Evolutionary conservation across 2,113 vertebrate genomes (phyloP).

Genomic region (Lagopus muta): DNA sequence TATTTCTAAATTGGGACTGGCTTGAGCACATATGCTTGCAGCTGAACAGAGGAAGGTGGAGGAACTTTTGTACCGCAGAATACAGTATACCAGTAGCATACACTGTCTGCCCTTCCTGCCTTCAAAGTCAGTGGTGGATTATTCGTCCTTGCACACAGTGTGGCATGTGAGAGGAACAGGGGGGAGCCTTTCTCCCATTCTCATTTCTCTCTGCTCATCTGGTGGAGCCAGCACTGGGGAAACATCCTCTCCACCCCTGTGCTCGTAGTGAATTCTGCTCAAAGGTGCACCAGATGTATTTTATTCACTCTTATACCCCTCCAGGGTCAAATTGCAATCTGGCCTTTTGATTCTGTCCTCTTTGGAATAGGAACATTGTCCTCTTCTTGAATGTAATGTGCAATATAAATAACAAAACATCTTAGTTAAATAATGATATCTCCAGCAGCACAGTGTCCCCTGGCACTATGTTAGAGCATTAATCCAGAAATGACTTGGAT

Average conservation of each 20-base stretch:
- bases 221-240: background rate
- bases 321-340: slow-evolving; percentile 37
- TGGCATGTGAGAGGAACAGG: background rate
- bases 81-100: background rate
- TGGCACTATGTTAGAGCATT: slow-evolving; percentile 37
- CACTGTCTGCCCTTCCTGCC: background rate
- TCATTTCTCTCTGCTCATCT: background rate
- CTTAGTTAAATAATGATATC: slow-evolving; percentile 65
- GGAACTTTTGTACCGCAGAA: background rate
- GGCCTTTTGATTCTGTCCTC: slow-evolving; percentile 48
- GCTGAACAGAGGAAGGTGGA: background rate
- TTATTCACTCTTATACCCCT: slow-evolving; percentile 11
- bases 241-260: background rate
- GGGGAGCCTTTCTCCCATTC: background rate
- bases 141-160: background rate
- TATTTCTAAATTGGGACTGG: background rate
- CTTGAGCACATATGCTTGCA: background rate
- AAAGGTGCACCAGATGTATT: slow-evolving; percentile 21
- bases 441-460: slow-evolving; percentile 59
- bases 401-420: slow-evolving; percentile 48
- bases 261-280: background rate
- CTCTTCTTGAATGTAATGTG: background rate
- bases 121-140: slow-evolving; percentile 11
- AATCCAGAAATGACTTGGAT: slow-evolving; percentile 51
- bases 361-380: slow-evolving; percentile 34